These are phyloP conservation scores for Rhopalosiphum padi DNA, from an alignment of 1,140 invertebrate genomes.

Conservation along the genomic window DNA sequence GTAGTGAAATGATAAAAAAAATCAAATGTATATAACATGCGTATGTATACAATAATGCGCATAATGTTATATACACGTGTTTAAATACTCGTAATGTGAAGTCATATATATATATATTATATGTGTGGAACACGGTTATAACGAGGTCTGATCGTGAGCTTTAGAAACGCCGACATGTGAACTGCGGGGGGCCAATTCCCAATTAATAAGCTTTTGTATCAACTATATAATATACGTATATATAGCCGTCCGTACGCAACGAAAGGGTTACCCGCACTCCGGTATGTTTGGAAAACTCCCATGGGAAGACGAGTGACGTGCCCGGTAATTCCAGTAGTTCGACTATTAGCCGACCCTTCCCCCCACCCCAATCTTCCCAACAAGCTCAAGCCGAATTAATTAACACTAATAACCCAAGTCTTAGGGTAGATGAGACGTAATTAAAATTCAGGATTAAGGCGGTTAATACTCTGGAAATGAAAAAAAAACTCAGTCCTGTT, in stretches of 20 bases:
- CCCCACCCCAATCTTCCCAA: background rate
- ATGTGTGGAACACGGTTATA: background rate
- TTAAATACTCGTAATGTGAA: background rate
- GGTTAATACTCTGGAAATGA: slow-evolving; percentile 48
- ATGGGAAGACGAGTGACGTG: slow-evolving; percentile 27
- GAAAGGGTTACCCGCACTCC: slow-evolving; percentile 38
- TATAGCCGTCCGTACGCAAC: background rate
- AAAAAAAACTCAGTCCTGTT: slow-evolving; percentile 14
- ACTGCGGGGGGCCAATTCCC: slow-evolving; percentile 30
- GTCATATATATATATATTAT: background rate
- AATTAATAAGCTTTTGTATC: slow-evolving; percentile 53
- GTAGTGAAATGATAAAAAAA: background rate
- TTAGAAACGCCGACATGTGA: slow-evolving; percentile 30
- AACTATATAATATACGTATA: background rate
- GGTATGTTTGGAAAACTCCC: slow-evolving; percentile 38
- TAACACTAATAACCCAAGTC: slow-evolving; percentile 51
- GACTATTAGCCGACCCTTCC: slow-evolving; percentile 30
- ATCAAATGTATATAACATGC: background rate
- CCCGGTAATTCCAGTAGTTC: slow-evolving; percentile 34
- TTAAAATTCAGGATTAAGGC: slow-evolving; percentile 45
- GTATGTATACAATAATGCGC: background rate
- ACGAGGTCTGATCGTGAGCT: slow-evolving; percentile 32
- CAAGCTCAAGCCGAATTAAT: slow-evolving; percentile 40
- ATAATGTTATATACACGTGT: background rate
- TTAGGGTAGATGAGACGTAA: slow-evolving; percentile 33